Base-by-base conservation (phyloP, 1,140 invertebrate species). In the Megalonaias nervosa region DNA sequence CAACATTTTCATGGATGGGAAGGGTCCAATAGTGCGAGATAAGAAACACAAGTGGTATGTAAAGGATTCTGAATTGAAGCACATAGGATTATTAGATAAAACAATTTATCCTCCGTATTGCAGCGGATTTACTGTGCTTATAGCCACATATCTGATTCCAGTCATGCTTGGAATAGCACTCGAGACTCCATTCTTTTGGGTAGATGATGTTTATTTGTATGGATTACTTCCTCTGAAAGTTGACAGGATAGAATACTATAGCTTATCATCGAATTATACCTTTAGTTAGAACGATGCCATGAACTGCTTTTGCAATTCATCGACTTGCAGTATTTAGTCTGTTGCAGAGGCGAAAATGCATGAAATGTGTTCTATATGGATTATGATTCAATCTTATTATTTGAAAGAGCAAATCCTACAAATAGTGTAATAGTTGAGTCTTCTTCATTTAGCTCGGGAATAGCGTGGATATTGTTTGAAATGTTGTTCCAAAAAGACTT, bases 201-300 rank as follows among this genome's bases (percentile, higher is more conserved):
- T 93, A 56, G 92, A 93, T 75, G 92, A 93, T 84, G 90, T 92
- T 9, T 92, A 90, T 81, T 86, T 92, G 2, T 93, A 91, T 60
- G 92, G 92, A 16, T 71, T 92, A 26, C 81, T 92, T 17, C 79
- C 81, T 1, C 38, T 60, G 13, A 66, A 71, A 38, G 38, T 79
- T 21, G 58, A 31, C n/a, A 69, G 64, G 15, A 69, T 79, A 38
- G 17, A 69, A 21, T 74, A 79, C 48, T 68, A 56, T 55, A 64
- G 21, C 19, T 48, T 75, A 26, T 26, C 26, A 26, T 26, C 26
- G 26, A 26, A 26, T 26, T 26, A 26, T 26, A n/a, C 26, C 26
- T 26, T 26, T 26, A 26, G 26, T 26, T 26, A 26, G 1, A 26
- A 26, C 26, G 26, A 26, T 26, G 26, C 26, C 26, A 1, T 26